Conservation (phyloP, 2,113 vertebrate genomes). For the Labeo rohita region DNA sequence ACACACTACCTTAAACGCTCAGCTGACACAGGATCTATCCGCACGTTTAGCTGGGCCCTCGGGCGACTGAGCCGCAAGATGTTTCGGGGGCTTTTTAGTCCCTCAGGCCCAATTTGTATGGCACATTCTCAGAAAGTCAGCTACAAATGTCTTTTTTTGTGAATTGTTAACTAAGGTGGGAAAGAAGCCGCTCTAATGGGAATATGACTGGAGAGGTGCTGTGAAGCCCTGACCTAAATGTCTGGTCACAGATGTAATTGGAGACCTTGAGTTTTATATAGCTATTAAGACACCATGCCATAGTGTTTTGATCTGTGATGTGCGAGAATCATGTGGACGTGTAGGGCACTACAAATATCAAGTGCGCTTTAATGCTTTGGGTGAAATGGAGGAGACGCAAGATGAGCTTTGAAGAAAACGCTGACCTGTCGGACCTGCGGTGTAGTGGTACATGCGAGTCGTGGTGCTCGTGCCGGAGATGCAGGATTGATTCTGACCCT, state of each 20-base stretch:
- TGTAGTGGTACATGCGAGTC: background rate
- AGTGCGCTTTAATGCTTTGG: background rate
- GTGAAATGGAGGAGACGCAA: background rate
- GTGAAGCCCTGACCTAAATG: slow-evolving; percentile 57
- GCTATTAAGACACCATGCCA: slow-evolving; percentile 37
- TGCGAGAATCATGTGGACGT: background rate
- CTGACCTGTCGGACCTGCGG: background rate
- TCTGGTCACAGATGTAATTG: slow-evolving; percentile 51
- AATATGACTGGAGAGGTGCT: slow-evolving; percentile 25
- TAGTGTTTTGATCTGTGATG: slow-evolving; percentile 11
- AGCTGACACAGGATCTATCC: slow-evolving; percentile 47
- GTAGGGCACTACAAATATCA: slow-evolving; percentile 13
- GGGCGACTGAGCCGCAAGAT: slow-evolving; percentile 48
- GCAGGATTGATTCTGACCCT: background rate
- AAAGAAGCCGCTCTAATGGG: slow-evolving; percentile 41
- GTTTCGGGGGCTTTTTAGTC: slow-evolving; percentile 57
- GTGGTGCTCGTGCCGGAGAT: background rate
- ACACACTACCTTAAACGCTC: slow-evolving; percentile 22
- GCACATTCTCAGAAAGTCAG: slow-evolving; percentile 38
- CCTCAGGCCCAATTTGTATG: slow-evolving; percentile 62
- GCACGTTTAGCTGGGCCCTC: slow-evolving; percentile 40
- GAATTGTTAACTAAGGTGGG: slow-evolving; percentile 54
- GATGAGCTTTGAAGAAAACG: background rate
- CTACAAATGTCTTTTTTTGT: slow-evolving; percentile 55
- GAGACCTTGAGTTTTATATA: slow-evolving; percentile 44